Evolutionary conservation across 2,113 vertebrate genomes (phyloP), one percentile per base, ranked within the genome.

Genomic region (Colaptes auratus): DNA sequence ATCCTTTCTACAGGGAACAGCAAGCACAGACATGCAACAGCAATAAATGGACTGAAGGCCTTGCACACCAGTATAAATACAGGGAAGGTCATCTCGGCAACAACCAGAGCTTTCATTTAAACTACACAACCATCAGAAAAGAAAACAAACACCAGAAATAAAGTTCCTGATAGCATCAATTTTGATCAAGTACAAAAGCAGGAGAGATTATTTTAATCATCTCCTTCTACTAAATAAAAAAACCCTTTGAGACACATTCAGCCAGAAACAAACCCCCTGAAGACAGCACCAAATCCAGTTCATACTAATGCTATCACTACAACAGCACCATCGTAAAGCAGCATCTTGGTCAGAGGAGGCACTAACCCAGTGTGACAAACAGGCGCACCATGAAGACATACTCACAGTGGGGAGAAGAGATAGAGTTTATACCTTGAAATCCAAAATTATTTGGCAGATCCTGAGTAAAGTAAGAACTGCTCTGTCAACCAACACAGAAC

Each of bases 401-500:
- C 6, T 42, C 4, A 20, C 0, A 1, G 8, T 8, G n/a, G 3
- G 0, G 7, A 33, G 7, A 88, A 46, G 25, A 36, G 21, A 52
- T 2, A 5, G 3, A 2, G 21, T 44, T 66, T 88, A 91, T 64
- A 96, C 72, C 86, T 90, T 69, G 85, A 39, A 89, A 72, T 94
- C 42, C 84, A 28, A 91, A 96, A 94, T 78, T 86, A 87, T 71
- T 90, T 89, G 60, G 60, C 84, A 94, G 56, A 42, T 95, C 36
- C 71, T 78, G 79, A 96, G 33, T 73, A 92, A 91, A 16, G 64
- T 73, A 96, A 74, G 58, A 79, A 86, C 59, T 0, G 0, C 75
- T 50, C 55, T 92, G 70, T 48, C 58, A 42, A 94, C 56, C 82
- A 94, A 95, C 59, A 67, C 0, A 85, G 77, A 90, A 69, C 44